Evolutionary conservation across 2,888 invertebrate species (phyloP).

Genomic region (Protophormia terraenovae): DNA sequence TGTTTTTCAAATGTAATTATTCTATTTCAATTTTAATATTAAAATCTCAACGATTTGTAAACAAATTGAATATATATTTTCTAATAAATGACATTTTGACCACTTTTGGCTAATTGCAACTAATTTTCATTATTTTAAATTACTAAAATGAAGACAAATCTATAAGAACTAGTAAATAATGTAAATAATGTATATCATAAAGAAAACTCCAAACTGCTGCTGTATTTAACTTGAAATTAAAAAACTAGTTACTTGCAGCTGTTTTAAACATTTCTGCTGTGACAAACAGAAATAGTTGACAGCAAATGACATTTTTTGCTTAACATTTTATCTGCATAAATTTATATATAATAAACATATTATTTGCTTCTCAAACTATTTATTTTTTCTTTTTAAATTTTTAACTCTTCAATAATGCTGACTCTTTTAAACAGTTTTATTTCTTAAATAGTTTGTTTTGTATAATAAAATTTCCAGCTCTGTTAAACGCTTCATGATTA

Average conservation of each 20-base stretch:
- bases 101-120: too few relatives aligned
- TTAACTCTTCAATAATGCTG: background rate
- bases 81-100: too few relatives aligned
- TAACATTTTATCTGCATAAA: background rate
- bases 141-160: too few relatives aligned
- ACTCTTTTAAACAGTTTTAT: background rate
- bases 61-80: too few relatives aligned
- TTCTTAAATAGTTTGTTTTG: background rate
- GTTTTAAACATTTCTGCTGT: background rate
- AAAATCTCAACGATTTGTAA: too few relatives aligned
- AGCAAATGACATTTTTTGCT: background rate
- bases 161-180: too few relatives aligned
- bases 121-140: too few relatives aligned
- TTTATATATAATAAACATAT: too few relatives aligned
- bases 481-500: background rate
- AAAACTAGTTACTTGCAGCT: slow-evolving; percentile 2
- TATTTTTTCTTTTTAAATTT: background rate
- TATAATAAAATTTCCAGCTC: background rate
- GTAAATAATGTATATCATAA: too few relatives aligned
- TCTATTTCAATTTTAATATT: too few relatives aligned
- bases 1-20: too few relatives aligned
- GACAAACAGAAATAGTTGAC: background rate
- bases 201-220: background rate
- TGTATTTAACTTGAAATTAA: background rate
- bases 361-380: too few relatives aligned